These are phyloP conservation scores for Misgurnus anguillicaudatus DNA, from an alignment of 2,113 vertebrate species.

Conservation along the genomic window DNA sequence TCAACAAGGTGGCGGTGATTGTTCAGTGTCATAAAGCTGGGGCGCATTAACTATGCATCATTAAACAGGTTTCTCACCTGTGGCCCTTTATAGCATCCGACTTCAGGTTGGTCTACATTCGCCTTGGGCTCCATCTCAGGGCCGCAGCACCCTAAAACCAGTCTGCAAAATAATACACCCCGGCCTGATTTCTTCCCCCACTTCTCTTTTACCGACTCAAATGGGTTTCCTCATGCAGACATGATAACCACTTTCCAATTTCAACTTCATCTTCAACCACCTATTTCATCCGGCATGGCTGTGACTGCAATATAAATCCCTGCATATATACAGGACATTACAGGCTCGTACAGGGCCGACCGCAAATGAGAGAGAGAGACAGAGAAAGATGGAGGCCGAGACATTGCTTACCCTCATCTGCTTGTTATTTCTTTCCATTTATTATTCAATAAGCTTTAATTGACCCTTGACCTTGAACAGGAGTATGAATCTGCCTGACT, in stretches of 20 bases:
- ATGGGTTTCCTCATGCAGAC: conserved; percentile 77
- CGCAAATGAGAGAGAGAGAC: conserved; percentile 55
- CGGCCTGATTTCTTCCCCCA: conserved; percentile 58
- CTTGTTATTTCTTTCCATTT: conserved; percentile 72
- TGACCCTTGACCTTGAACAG: conserved; percentile 67
- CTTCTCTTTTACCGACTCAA: conserved; percentile 64
- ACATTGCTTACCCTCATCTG: conserved; percentile 61
- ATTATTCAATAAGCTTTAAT: conserved; percentile 75
- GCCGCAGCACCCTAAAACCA: conserved; percentile 17
- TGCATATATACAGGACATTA: conserved; percentile 81
- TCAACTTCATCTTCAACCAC: conserved; percentile 79
- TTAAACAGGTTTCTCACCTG: conserved; percentile 67
- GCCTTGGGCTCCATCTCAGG: conserved; percentile 14
- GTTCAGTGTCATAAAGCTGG: conserved; percentile 63
- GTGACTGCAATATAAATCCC: conserved; percentile 80
- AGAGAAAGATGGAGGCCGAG: conserved; percentile 58
- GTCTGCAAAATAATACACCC: conserved; percentile 55
- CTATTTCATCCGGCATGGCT: conserved; percentile 69
- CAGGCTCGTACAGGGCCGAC: conserved; percentile 65
- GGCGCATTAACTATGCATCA: conserved; percentile 68
- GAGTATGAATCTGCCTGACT: conserved; percentile 59
- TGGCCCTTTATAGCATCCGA: conserved; percentile 33
- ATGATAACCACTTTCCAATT: conserved; percentile 81
- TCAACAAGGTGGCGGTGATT: conserved; percentile 44
- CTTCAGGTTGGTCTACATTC: conserved; percentile 22